Base-by-base conservation (phyloP, 1,140 invertebrate species). In the Caerostris darwini region DNA sequence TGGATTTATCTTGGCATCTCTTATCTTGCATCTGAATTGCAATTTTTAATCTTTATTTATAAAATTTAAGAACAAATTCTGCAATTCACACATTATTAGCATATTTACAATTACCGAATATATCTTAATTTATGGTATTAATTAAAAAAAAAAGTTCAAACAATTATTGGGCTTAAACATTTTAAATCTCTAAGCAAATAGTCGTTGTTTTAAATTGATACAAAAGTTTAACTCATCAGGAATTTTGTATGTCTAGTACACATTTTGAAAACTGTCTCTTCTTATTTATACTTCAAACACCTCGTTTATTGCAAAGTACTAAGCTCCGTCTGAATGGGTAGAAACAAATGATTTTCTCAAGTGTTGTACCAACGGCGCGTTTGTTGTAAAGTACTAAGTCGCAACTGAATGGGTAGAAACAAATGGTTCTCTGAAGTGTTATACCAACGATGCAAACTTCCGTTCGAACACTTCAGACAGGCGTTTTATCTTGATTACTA, bases 221-320 rank as follows among this genome's bases (percentile, higher is more conserved):
- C 34, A 34, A 34, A 34, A 34, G 34, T 34, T 34, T 34, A 34
- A 34, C 34, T 34, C 34, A 34, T 34, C 34, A 34, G 34, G 34
- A 34, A 34, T 34, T 34, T 34, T 34, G 34, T 34, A 34, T 34
- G 34, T 34, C 34, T 34, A 57, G 7, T 12, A 50, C 71, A 77
- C 34, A 77, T 77, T 77, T 77, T 34, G 50, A 50, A 77, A 89
- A 81, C 69, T 81, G 89, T 81, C 89, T 90, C 50, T 90, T 81
- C 56, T 90, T 81, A 17, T 81, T 90, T 81, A 81, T 61, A 53
- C 53, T 61, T 89, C 71, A 77, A 12, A 50, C 71, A 77, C 10
- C 3, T 34, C 34, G 12, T 50, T 8, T 19, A 12, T 50, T 34
- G 34, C 7, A 5, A 50, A 53, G 14, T 10, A 10, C 34, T 77